Percentiles rank a stretch among this genome's conserved stretches.
Evolutionary conservation across 2,113 vertebrate species (phyloP).

Genomic region (Albula glossodonta): DNA sequence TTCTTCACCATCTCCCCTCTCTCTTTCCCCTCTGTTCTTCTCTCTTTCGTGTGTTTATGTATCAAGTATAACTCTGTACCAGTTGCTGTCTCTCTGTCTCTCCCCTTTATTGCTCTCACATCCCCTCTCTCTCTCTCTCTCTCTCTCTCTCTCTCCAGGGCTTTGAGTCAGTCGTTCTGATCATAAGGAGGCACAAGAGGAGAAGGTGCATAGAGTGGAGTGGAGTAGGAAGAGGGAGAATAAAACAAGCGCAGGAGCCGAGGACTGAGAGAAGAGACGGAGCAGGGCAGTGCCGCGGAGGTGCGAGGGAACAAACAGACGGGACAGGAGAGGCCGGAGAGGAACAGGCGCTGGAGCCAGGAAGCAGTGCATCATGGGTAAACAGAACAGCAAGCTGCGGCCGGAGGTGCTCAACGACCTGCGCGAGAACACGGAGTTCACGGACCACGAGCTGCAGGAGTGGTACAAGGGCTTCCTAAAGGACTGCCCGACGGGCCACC

Average conservation of each 20-base stretch:
- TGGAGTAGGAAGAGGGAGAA: not conserved
- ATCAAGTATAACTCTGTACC: not conserved
- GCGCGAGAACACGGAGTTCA: slow-evolving; percentile 85
- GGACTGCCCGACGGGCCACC: slow-evolving; percentile 84
- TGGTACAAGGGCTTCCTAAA: slow-evolving; percentile 90
- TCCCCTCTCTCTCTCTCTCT: not conserved
- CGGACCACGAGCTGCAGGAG: slow-evolving; percentile 85
- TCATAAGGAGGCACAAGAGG: not conserved
- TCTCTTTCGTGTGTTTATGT: not conserved
- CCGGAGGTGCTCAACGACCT: slow-evolving; percentile 85
- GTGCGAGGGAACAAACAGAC: not conserved
- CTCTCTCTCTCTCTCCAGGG: slow-evolving; percentile 6
- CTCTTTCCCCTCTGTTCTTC: not conserved
- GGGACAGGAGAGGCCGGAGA: slow-evolving; percentile 3
- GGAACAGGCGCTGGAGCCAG: not conserved
- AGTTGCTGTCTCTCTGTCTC: not conserved
- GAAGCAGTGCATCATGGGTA: slow-evolving; percentile 68
- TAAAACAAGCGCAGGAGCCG: not conserved
- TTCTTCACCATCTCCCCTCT: too few species aligned
- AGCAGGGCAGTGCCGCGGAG: not conserved
- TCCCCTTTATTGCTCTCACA: not conserved
- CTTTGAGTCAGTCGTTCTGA: not conserved
- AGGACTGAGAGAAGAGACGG: not conserved
- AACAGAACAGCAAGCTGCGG: slow-evolving; percentile 86
- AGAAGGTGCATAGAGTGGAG: not conserved